These are phyloP conservation scores for Phainopepla nitens DNA, from an alignment of 2,113 vertebrate species.

Conservation along the genomic window DNA sequence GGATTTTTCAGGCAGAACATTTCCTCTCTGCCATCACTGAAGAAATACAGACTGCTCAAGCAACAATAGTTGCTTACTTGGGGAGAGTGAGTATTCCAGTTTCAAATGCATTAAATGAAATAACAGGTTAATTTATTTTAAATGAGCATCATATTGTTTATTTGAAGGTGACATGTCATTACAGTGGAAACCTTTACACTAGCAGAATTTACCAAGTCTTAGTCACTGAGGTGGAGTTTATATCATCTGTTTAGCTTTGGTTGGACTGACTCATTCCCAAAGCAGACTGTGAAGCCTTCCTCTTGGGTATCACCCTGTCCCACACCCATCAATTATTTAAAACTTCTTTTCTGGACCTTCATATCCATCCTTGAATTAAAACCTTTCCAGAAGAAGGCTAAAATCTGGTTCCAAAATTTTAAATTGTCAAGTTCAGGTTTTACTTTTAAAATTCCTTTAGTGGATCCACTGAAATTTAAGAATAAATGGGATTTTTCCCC, in stretches of 20 bases:
- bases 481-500: neutral
- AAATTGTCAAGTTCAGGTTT: neutral
- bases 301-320: neutral
- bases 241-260: neutral
- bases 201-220: constrained; percentile 27
- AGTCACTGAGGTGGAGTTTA: constrained; percentile 51
- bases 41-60: neutral
- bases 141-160: constrained; percentile 45
- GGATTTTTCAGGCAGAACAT: neutral
- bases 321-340: constrained; percentile 28
- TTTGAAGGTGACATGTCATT: constrained; percentile 44
- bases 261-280: constrained; percentile 34
- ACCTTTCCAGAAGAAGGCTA: neutral
- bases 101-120: constrained; percentile 8
- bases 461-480: neutral
- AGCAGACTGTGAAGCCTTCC: constrained; percentile 17
- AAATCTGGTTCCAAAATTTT: neutral
- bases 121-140: constrained; percentile 56
- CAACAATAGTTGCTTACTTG: neutral
- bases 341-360: neutral
- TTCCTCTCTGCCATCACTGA: neutral
- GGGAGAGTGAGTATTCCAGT: neutral
- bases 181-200: constrained; percentile 25
- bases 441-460: neutral
- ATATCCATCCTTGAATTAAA: neutral